Percentiles rank a stretch among this genome's conserved stretches.
Evolutionary conservation across 2,113 vertebrate genomes (phyloP).

Genomic region (Oncorhynchus mykiss): DNA sequence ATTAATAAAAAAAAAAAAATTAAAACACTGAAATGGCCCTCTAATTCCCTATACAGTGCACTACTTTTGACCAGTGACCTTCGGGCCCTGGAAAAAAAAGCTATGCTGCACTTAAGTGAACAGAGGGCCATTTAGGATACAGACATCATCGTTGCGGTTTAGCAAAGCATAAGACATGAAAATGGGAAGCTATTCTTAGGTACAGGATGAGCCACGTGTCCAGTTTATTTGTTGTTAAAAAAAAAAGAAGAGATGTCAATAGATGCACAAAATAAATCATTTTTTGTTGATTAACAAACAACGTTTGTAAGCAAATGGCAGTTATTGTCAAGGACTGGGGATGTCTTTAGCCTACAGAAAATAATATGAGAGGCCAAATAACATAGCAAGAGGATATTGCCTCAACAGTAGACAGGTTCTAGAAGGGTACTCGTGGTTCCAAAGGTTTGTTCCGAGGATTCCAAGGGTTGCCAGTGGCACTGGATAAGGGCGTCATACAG

Average conservation of each 20-base stretch:
- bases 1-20: not conserved
- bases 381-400: not conserved
- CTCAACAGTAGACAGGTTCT: conserved; percentile 56
- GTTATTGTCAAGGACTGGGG: no score
- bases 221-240: not conserved
- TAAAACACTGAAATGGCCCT: no score
- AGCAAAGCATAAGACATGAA: not conserved
- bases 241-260: rapidly evolving
- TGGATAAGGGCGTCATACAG: conserved; percentile 88
- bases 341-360: not conserved
- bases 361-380: not conserved
- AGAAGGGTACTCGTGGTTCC: conserved; percentile 36
- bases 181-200: not conserved
- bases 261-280: not conserved
- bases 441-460: conserved; percentile 76
- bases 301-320: not conserved
- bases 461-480: conserved; percentile 86
- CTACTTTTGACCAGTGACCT: no score
- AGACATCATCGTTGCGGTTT: no score
- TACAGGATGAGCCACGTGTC: not conserved
- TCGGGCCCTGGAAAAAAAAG: no score
- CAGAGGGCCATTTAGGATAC: no score
- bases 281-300: not conserved
- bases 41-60: no score
- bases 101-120: no score